Conservation (phyloP, 1,140 invertebrate genomes). For the Drosophila ananassae region DNA sequence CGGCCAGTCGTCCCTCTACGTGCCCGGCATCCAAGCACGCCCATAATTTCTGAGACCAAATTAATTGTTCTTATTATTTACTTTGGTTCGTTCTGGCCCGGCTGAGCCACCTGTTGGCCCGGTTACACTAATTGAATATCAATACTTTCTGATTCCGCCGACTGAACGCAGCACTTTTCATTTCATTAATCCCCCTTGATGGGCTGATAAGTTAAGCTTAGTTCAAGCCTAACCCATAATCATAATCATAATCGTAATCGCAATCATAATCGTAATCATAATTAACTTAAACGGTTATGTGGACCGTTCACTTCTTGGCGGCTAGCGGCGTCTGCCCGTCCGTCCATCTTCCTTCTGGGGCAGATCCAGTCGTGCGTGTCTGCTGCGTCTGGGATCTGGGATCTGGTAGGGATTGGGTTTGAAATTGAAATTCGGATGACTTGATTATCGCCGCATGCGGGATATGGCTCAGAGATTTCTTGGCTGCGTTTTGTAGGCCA, state of each 20-base stretch:
- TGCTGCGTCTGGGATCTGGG: slow-evolving; percentile 13
- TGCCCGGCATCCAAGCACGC: slow-evolving; percentile 35
- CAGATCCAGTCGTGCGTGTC: slow-evolving; percentile 65
- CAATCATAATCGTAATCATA: slow-evolving; percentile 58
- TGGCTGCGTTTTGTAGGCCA: slow-evolving; percentile 25
- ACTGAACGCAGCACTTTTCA: slow-evolving; percentile 58
- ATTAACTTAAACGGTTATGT: slow-evolving; percentile 65
- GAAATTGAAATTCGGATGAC: slow-evolving; percentile 6
- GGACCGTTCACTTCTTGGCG: slow-evolving; percentile 42
- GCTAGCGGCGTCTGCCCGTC: neutral
- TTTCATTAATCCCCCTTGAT: slow-evolving; percentile 55
- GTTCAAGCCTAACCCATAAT: slow-evolving; percentile 13
- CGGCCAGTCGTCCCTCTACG: slow-evolving; percentile 20
- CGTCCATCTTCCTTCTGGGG: slow-evolving; percentile 30
- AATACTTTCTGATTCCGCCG: slow-evolving; percentile 65
- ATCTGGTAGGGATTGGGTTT: slow-evolving; percentile 11
- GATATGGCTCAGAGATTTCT: slow-evolving; percentile 43
- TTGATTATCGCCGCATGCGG: slow-evolving; percentile 39
- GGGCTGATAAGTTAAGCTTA: slow-evolving; percentile 46
- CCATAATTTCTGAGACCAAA: slow-evolving; percentile 57
- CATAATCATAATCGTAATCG: slow-evolving; percentile 27
- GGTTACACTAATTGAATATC: slow-evolving; percentile 71
- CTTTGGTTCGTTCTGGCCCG: slow-evolving; percentile 24
- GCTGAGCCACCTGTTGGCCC: slow-evolving; percentile 1
- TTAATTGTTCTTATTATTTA: slow-evolving; percentile 80